Percentiles rank a stretch among this genome's conserved stretches.
These are phyloP conservation scores for Mimachlamys varia DNA, from an alignment of 2,888 invertebrate genomes.

Conservation along the genomic window DNA sequence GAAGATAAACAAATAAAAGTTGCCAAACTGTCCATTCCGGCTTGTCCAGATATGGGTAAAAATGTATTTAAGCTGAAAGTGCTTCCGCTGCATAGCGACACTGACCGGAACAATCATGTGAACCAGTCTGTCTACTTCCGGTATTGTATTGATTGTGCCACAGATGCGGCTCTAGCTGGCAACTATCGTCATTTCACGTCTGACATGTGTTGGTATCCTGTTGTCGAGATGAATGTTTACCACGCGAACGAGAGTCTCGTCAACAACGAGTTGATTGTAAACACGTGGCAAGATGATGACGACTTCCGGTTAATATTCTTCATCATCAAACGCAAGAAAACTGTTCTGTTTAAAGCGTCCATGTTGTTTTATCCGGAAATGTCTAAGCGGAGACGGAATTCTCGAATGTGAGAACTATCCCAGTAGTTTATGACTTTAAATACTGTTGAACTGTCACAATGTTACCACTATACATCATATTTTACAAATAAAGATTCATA, in stretches of 20 bases:
- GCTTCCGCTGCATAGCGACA: background rate
- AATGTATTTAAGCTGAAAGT: background rate
- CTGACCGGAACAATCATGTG: constrained; percentile 28
- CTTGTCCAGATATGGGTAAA: background rate
- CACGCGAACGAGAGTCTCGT: constrained; percentile 30
- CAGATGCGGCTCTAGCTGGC: constrained; percentile 15
- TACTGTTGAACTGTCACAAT: too few species aligned
- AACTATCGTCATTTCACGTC: constrained; percentile 26
- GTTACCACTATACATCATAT: too few species aligned
- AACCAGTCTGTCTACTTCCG: constrained; percentile 16
- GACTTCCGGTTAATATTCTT: constrained; percentile 11
- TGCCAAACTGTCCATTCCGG: background rate
- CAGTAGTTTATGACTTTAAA: too few species aligned
- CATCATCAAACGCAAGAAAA: constrained; percentile 15
- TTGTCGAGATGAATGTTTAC: constrained; percentile 35
- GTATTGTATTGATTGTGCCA: constrained; percentile 37
- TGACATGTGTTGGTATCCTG: constrained; percentile 39
- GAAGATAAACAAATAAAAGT: background rate
- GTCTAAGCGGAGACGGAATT: background rate
- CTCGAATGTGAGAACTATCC: constrained; percentile 17
- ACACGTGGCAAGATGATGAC: constrained; percentile 35
- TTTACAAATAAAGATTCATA: too few species aligned
- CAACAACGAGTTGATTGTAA: constrained; percentile 32
- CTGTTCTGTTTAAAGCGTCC: constrained; percentile 11
- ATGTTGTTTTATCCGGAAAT: constrained; percentile 20